phyloP scores from a whole-genome alignment of 2,888 invertebrate genomes.

The Ametastegia equiseti region DNA sequence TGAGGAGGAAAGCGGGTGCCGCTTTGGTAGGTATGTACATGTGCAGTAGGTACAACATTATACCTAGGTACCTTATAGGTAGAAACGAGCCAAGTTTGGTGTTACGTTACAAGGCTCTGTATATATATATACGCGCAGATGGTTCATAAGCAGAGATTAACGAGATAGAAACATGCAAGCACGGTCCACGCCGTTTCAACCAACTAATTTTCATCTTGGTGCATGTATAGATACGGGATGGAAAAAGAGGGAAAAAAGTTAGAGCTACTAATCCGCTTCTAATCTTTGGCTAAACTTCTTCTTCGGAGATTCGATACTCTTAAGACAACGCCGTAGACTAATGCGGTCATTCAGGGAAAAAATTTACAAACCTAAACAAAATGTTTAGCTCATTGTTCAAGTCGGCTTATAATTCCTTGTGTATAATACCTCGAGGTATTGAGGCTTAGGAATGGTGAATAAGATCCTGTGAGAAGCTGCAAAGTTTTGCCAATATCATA shows the following conservation, averaged over 20 bases:
- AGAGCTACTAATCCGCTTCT: neutral
- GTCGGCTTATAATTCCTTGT: neutral
- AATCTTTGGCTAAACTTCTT: slow-evolving; percentile 17
- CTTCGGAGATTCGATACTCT: neutral
- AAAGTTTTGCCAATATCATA: neutral
- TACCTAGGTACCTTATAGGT: neutral
- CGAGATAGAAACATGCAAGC: slow-evolving; percentile 18
- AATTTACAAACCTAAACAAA: slow-evolving; percentile 40
- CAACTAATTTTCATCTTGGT: neutral
- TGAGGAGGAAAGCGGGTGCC: neutral
- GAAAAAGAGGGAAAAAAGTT: neutral
- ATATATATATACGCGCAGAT: slow-evolving; percentile 36
- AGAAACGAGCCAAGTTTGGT: slow-evolving; percentile 2
- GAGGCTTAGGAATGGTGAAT: neutral
- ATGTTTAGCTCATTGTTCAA: neutral
- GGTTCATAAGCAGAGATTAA: slow-evolving; percentile 41
- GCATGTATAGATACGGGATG: no score
- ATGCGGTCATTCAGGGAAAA: slow-evolving; percentile 1
- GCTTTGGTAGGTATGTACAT: neutral
- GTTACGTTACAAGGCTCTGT: slow-evolving; percentile 40
- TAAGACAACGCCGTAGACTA: slow-evolving; percentile 4
- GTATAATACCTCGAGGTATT: no score
- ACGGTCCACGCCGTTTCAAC: neutral
- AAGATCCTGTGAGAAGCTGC: neutral
- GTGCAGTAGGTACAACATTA: neutral